Conservation (phyloP, 2,888 invertebrate species). For the Apotomis capreana region DNA sequence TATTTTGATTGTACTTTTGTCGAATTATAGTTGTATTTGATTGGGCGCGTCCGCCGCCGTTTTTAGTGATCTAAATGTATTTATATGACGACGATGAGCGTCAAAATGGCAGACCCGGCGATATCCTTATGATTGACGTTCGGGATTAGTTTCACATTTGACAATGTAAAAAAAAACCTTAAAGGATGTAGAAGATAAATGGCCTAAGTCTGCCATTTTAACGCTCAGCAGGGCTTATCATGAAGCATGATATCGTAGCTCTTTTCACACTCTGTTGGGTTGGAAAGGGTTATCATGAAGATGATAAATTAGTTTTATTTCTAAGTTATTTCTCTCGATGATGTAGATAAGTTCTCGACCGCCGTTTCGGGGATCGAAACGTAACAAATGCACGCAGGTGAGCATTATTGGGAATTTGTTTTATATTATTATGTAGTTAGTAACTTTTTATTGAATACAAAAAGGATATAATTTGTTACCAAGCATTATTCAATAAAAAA, state of each 20-base stretch:
- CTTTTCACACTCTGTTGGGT: too few relatives aligned
- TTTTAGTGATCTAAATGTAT: slow-evolving; percentile 37
- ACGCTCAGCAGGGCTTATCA: slow-evolving; percentile 44
- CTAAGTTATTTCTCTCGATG: slow-evolving; percentile 77
- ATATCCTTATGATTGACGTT: background rate
- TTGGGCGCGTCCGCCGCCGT: slow-evolving; percentile 29
- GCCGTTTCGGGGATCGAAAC: slow-evolving; percentile 44
- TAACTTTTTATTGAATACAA: slow-evolving; percentile 79
- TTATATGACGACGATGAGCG: slow-evolving; percentile 35
- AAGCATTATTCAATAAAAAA: slow-evolving; percentile 81
- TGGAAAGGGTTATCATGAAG: slow-evolving; percentile 60
- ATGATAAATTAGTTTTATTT: slow-evolving; percentile 77
- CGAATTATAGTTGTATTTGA: slow-evolving; percentile 73
- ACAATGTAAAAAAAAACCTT: background rate
- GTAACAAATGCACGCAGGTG: slow-evolving; percentile 47
- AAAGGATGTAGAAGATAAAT: too few relatives aligned
- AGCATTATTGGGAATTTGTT: slow-evolving; percentile 74
- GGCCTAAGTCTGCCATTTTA: slow-evolving; percentile 10
- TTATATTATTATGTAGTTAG: slow-evolving; percentile 75
- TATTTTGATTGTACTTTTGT: slow-evolving; percentile 72
- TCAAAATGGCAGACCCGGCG: slow-evolving; percentile 7
- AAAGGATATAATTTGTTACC: slow-evolving; percentile 82
- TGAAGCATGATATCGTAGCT: too few relatives aligned
- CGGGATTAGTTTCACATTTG: background rate
- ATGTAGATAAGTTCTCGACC: slow-evolving; percentile 50